phyloP scores from a whole-genome alignment of 1,140 invertebrate species.

The Nasonia longicornis region DNA sequence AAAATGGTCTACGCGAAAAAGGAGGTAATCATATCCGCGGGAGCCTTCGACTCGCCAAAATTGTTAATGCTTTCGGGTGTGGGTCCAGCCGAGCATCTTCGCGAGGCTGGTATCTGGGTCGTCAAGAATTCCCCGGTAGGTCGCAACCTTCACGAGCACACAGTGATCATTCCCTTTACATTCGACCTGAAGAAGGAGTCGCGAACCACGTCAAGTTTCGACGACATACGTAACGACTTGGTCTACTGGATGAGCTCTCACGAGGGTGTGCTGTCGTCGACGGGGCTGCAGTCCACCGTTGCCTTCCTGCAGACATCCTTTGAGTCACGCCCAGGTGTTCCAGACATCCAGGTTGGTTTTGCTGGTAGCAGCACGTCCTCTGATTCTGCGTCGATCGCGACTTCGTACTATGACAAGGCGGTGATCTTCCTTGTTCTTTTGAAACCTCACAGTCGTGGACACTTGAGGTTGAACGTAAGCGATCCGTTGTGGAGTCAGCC shows the following conservation, averaged over 20 bases:
- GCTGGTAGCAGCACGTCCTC: not conserved
- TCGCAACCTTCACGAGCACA: conserved; percentile 11
- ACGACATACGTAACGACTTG: not conserved
- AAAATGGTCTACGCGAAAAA: not conserved
- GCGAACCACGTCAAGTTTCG: not conserved
- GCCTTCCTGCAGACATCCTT: not conserved
- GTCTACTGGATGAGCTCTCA: conserved; percentile 16
- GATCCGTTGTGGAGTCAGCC: not conserved
- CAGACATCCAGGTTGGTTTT: conserved; percentile 6
- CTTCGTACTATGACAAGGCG: not conserved
- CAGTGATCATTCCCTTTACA: not conserved
- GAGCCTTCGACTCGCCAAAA: conserved; percentile 14
- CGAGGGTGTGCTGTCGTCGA: not conserved
- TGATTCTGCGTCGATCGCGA: not conserved
- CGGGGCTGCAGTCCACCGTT: not conserved
- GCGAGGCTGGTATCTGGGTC: not conserved
- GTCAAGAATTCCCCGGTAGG: conserved; percentile 16
- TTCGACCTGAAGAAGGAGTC: not conserved
- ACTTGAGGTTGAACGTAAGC: not conserved
- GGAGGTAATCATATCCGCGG: conserved; percentile 14
- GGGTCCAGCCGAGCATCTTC: conserved; percentile 6
- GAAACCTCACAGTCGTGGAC: not conserved
- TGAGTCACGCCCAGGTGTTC: conserved; percentile 1
- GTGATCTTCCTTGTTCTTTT: not conserved
- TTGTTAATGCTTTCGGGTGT: conserved; percentile 5